Conservation (phyloP, 2,797 vertebrate species). For the Artibeus lituratus region DNA sequence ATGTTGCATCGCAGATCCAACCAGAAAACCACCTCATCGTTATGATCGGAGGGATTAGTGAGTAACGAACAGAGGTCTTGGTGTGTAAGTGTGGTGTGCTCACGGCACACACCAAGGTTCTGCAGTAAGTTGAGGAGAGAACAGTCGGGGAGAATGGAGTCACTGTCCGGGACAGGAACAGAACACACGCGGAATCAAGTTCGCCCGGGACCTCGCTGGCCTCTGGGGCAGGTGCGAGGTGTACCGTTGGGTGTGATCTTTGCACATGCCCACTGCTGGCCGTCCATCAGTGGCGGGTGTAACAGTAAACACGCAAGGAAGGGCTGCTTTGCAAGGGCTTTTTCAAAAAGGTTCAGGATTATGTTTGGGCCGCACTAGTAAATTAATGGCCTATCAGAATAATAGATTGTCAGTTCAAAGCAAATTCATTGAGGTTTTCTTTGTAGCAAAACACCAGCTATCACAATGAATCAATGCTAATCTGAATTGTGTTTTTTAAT, state of each 20-base stretch:
- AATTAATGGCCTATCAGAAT: background rate
- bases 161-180: accelerated
- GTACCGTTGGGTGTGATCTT: background rate
- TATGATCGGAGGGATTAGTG: background rate
- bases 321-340: background rate
- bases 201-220: accelerated
- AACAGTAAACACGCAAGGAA: background rate
- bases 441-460: background rate
- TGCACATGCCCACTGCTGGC: accelerated
- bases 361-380: background rate
- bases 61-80: background rate
- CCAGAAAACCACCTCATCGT: background rate
- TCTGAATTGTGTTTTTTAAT: background rate
- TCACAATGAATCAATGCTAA: background rate
- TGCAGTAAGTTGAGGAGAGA: background rate
- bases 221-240: background rate
- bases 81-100: accelerated
- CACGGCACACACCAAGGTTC: background rate
- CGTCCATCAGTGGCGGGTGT: background rate
- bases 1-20: background rate
- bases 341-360: background rate
- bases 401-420: background rate
- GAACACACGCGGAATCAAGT: background rate
- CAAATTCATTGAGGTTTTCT: background rate
- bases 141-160: background rate